Conservation (phyloP, 2,797 vertebrate genomes). For the Enteromius thamalakanensis region DNA sequence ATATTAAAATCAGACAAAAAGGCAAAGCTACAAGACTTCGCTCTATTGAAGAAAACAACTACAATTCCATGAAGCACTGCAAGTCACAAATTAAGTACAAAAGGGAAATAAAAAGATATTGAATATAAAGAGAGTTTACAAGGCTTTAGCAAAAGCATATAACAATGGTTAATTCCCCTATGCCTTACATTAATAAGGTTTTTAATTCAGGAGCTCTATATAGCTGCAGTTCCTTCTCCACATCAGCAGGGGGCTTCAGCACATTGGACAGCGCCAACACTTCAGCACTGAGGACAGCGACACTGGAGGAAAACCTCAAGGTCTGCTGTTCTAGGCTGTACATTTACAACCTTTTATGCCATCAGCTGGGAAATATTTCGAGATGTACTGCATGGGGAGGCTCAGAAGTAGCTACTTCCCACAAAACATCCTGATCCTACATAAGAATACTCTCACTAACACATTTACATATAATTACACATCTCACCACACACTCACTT, state of each 20-base stretch:
- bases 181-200: neutral
- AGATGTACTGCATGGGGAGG: neutral
- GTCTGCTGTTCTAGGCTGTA: neutral
- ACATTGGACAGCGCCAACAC: constrained; percentile 19
- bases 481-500: neutral
- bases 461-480: neutral
- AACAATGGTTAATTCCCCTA: neutral
- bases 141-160: neutral
- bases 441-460: neutral
- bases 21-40: neutral
- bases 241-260: constrained; percentile 39
- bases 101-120: neutral
- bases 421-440: neutral
- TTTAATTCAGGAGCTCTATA: neutral
- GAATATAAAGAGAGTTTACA: no score
- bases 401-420: neutral
- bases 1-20: neutral
- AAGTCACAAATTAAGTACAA: neutral
- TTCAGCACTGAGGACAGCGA: constrained; percentile 2
- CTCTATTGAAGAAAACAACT: neutral
- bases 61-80: neutral
- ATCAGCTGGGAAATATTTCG: neutral
- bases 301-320: neutral
- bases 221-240: constrained; percentile 25
- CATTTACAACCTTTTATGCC: neutral